Evolutionary conservation across 2,888 invertebrate species (phyloP), one percentile per base, ranked within the genome.

Genomic region (Tuta absoluta): DNA sequence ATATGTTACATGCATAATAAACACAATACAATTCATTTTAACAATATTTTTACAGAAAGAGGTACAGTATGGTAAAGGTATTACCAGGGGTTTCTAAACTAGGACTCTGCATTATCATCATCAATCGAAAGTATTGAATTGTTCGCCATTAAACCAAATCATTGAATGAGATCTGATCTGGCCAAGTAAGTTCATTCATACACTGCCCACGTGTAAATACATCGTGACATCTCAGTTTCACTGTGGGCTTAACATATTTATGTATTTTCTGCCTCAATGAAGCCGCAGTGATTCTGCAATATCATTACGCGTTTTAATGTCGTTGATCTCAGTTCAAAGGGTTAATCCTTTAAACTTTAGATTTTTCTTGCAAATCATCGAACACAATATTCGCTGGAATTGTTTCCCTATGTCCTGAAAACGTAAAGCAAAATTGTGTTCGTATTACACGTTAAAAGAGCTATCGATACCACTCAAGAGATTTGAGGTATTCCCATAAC

Each of bases 201-300:
- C 41, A 41, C 41, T 1, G 41, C 41, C 41, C 41, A 41, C 41
- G 41, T 41, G 14, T 14, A 41, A 41, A 41, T 41, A 14, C 14
- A 41, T 14, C 41, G 41, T 41, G n/a, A n/a, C 37, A 58, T 19
- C 14, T 33, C 24, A 12, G 10, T 24, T 23, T 48, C 48, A 48
- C 17, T 19, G 48, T 19, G 19, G 19, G 48, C 19, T 19, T 48
- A n/a, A 10, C 48, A 48, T 48, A 48, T 48, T 48, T 48, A 10
- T n/a, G n/a, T 19, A 48, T 48, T 48, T 48, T 48, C 48, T 19
- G 48, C 48, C 48, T 48, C 48, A 48, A 19, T 48, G 48, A 48
- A 17, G 19, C 19, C 19, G 48, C 48, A 19, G 8, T 48, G 48
- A 17, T 19, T 48, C 2, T 48, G 48, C 19, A 19, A 48, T 48